Evolutionary conservation across 2,797 vertebrate genomes (phyloP), one percentile per base, ranked within the genome.

Genomic region (Gymnoscopelus microlampas): DNA sequence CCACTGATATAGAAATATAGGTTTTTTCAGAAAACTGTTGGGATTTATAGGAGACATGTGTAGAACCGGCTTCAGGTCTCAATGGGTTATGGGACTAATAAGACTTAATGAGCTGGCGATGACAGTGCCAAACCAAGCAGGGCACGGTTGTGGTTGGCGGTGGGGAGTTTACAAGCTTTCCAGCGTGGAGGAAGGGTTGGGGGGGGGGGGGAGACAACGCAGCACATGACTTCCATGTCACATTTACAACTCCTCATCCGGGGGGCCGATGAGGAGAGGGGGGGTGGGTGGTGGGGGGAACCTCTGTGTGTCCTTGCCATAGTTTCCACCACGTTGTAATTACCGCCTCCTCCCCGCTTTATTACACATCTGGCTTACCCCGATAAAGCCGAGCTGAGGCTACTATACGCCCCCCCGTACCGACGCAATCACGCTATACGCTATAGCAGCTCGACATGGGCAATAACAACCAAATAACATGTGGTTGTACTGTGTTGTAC

Each of bases 241-340:
- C 78, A 78, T 91, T 85, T 90, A 89, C 81, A 83, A 82, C 81
- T 81, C 71, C 72, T 77, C 81, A 83, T 53, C 50, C 26, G 29
- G 49, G 23, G 13, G 2, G 39, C 35, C 35, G 35, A 39, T 44
- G 39, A 44, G 39, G 8, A 7, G 35, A 8, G 8, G 9, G 39
- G 8, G 39, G 7, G 39, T 8, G 39, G 8, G 6, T 6, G 6
- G 39, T 0, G 39, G 39, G 5, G 39, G 39, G 39, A 77, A 68
- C 58, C 74, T 70, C 82, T 72, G 11, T 29, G 76, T 85, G 79
- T 84, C 86, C 85, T 86, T 87, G 82, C 71, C 82, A 76, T 78
- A 83, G 85, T 88, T 88, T 88, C 87, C 87, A 19, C 81, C 66
- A 71, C 73, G 72, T 68, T 44, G 81, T 88, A 88, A 87, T 89